These are phyloP conservation scores for Brienomyrus brachyistius DNA, from an alignment of 2,113 vertebrate species.

Conservation along the genomic window DNA sequence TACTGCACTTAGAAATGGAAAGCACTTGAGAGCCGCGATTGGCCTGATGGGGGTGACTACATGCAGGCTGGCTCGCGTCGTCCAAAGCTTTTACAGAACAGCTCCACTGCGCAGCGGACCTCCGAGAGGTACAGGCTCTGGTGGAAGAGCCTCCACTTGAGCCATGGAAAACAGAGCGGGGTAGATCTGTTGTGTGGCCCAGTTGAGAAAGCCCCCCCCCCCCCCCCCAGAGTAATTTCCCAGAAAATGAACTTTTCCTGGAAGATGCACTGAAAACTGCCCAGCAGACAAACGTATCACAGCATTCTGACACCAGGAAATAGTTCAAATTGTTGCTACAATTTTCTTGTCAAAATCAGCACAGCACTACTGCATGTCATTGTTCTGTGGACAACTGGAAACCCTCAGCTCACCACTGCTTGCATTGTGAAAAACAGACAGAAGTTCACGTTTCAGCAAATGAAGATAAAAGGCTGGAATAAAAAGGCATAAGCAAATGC, in stretches of 20 bases:
- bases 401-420: not conserved
- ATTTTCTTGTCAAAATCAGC: not conserved
- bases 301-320: not conserved
- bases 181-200: not conserved
- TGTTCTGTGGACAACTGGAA: not conserved
- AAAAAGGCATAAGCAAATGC: not conserved
- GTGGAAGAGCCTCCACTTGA: slow-evolving; percentile 16
- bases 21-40: not conserved
- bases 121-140: slow-evolving; percentile 17
- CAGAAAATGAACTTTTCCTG: not conserved
- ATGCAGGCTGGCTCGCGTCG: not conserved
- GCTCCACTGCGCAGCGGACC: slow-evolving; percentile 11
- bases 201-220: not conserved
- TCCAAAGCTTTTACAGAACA: not conserved
- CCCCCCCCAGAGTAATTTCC: not conserved
- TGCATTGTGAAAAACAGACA: not conserved
- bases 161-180: slow-evolving; percentile 18
- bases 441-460: not conserved
- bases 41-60: not conserved
- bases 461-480: not conserved
- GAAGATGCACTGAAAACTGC: not conserved
- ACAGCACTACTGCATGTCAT: not conserved
- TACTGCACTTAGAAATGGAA: not conserved
- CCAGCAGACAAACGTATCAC: not conserved
- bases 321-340: not conserved